Conservation (phyloP, 2,888 invertebrate genomes). For the Hypomecis atomaria region DNA sequence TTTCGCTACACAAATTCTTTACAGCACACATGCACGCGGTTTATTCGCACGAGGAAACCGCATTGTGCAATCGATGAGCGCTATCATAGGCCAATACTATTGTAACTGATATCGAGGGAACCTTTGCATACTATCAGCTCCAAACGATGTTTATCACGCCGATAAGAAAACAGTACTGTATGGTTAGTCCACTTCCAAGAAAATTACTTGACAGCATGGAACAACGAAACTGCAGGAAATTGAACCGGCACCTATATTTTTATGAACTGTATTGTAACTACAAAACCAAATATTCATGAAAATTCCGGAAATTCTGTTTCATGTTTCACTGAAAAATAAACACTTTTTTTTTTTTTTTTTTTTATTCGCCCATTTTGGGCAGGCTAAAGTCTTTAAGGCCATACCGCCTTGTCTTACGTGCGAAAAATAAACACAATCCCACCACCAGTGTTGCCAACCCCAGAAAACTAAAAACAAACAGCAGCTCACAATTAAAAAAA, state of each 20-base stretch:
- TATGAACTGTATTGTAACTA: neutral
- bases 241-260: neutral
- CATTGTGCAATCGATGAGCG: slow-evolving; percentile 52
- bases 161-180: slow-evolving; percentile 17
- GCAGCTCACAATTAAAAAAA: too few species aligned
- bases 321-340: neutral
- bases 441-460: too few species aligned
- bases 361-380: too few species aligned
- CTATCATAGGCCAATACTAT: slow-evolving; percentile 11
- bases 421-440: too few species aligned
- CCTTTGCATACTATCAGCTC: slow-evolving; percentile 11
- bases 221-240: neutral
- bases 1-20: slow-evolving; percentile 50
- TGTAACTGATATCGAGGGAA: slow-evolving; percentile 16
- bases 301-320: neutral
- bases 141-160: slow-evolving; percentile 28
- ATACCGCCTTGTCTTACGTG: too few species aligned
- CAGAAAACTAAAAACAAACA: too few species aligned
- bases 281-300: neutral
- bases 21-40: slow-evolving; percentile 42
- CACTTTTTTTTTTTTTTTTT: too few species aligned
- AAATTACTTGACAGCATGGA: neutral
- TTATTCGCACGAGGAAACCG: slow-evolving; percentile 43
- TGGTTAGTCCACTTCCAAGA: neutral
- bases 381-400: too few species aligned